Evolutionary conservation across 2,113 vertebrate species (phyloP).

Genomic region (Amia ocellicauda): DNA sequence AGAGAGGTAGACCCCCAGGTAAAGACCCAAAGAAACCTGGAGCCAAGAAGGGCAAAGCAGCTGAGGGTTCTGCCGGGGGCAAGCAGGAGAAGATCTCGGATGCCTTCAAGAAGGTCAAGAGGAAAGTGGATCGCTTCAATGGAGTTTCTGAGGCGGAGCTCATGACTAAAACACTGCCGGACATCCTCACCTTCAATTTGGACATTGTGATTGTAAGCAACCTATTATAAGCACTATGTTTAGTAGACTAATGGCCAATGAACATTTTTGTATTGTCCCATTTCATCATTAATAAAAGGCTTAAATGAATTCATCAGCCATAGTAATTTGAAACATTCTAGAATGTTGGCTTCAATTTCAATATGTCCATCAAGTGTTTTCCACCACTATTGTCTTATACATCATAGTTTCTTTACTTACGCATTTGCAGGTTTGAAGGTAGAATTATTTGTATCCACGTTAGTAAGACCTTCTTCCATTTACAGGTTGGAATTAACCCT

Average conservation of each 20-base stretch:
- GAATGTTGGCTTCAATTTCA: no score
- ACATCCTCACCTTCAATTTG: constrained; percentile 90
- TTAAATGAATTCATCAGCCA: no score
- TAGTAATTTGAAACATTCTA: no score
- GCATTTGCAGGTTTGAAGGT: background rate
- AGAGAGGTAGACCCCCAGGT: constrained; percentile 16
- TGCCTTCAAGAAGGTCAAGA: constrained; percentile 89
- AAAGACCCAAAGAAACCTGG: constrained; percentile 62
- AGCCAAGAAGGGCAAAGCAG: constrained; percentile 60
- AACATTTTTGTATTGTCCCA: no score
- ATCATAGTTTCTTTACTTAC: no score
- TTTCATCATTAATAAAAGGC: no score
- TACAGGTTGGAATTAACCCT: constrained; percentile 95
- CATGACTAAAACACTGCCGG: constrained; percentile 91
- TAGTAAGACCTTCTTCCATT: constrained; percentile 11
- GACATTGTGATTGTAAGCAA: constrained; percentile 94
- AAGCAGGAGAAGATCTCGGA: constrained; percentile 97
- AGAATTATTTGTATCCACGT: background rate
- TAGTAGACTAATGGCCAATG: no score
- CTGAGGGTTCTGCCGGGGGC: constrained; percentile 60
- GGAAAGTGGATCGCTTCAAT: constrained; percentile 95
- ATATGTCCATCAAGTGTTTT: no score
- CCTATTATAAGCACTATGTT: no score
- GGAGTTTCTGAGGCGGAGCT: constrained; percentile 94
- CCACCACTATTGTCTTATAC: no score